Evolutionary conservation across 2,797 vertebrate genomes (phyloP).

Genomic region (Tadarida brasiliensis): DNA sequence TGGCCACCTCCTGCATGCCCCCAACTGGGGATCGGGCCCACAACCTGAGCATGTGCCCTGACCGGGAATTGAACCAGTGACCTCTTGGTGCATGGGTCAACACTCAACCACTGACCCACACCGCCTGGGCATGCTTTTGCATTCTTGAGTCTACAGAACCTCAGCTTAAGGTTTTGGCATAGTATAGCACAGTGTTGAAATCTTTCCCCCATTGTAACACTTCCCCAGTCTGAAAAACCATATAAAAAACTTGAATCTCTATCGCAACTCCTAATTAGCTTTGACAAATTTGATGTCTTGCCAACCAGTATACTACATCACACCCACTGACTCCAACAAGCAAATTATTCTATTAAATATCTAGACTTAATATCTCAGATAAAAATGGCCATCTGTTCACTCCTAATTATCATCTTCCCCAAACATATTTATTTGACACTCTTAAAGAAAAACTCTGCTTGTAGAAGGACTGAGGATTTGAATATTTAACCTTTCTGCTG

Average conservation of each 20-base stretch:
- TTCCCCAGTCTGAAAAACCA: neutral
- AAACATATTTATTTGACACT: slow-evolving; percentile 75
- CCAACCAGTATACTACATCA: slow-evolving; percentile 58
- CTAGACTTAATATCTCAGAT: slow-evolving; percentile 71
- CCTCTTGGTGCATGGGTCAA: no score
- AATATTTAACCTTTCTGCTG: slow-evolving; percentile 60
- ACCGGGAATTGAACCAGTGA: no score
- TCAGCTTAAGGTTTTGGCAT: neutral
- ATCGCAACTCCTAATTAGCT: slow-evolving; percentile 63
- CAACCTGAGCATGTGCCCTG: no score
- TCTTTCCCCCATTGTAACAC: slow-evolving; percentile 15
- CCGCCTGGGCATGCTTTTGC: neutral
- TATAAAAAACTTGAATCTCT: slow-evolving; percentile 64
- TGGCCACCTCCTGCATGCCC: no score
- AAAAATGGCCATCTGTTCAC: slow-evolving; percentile 79
- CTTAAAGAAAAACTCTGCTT: slow-evolving; percentile 73
- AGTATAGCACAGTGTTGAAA: neutral
- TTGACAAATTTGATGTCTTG: slow-evolving; percentile 68
- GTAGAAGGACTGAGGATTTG: slow-evolving; percentile 53
- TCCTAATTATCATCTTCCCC: slow-evolving; percentile 74
- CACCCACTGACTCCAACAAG: slow-evolving; percentile 57
- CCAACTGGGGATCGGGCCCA: no score
- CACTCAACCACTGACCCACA: no score
- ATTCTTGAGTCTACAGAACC: neutral
- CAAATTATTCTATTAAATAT: slow-evolving; percentile 64